Evolutionary conservation across 2,797 vertebrate species (phyloP).

Genomic region (Xenentodon cancila): DNA sequence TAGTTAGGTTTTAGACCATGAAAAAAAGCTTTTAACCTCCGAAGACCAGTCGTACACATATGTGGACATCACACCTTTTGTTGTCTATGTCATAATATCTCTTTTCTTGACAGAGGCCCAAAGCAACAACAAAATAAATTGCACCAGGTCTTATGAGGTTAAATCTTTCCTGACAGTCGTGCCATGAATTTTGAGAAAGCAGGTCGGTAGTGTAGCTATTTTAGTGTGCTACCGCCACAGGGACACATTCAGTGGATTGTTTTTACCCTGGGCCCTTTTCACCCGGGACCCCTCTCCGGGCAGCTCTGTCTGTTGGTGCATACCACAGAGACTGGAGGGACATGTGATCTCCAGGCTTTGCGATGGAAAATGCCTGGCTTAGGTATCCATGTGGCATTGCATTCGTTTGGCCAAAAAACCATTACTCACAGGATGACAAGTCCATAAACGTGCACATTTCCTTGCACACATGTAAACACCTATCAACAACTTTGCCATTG

Average conservation of each 20-base stretch:
- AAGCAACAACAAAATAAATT: too few species aligned
- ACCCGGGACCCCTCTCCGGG: conserved; percentile 15
- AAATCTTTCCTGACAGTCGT: conserved; percentile 31
- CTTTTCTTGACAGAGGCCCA: too few species aligned
- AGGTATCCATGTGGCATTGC: conserved; percentile 63
- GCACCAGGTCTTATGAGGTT: too few species aligned
- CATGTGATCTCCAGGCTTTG: conserved; percentile 55
- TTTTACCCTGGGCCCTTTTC: conserved; percentile 48
- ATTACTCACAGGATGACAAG: conserved; percentile 66
- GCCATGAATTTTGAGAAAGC: conserved; percentile 55
- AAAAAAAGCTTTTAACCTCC: conserved; percentile 44
- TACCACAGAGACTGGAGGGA: conserved; percentile 59
- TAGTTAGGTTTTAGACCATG: conserved; percentile 48
- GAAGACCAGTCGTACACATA: too few species aligned
- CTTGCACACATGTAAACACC: conserved; percentile 2
- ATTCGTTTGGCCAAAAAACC: conserved; percentile 67
- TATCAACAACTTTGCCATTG: conserved; percentile 9
- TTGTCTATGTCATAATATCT: too few species aligned
- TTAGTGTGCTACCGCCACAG: conserved; percentile 48
- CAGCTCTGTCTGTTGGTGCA: conserved; percentile 59
- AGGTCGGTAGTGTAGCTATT: conserved; percentile 58
- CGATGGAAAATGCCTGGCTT: conserved; percentile 69
- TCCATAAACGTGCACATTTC: conserved; percentile 21
- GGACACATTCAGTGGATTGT: conserved; percentile 41
- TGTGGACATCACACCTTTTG: too few species aligned